phyloP scores from a whole-genome alignment of 2,888 invertebrate genomes.

The Pedicia rivosa region DNA sequence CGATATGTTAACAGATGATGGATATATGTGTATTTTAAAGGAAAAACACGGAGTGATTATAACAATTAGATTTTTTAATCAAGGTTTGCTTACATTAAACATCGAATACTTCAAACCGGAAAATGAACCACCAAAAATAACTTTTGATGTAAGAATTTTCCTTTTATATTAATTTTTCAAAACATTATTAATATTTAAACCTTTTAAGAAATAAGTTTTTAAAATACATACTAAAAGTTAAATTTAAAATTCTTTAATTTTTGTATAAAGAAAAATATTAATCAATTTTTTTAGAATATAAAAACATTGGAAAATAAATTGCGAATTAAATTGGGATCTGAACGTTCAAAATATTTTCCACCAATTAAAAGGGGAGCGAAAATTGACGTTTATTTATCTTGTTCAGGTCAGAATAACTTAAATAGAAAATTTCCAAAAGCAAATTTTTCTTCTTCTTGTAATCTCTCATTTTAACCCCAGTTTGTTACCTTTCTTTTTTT shows the following conservation, averaged over 20 bases:
- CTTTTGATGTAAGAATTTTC: constrained; percentile 49
- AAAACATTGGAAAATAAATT: constrained; percentile 62
- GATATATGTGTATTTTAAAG: constrained; percentile 50
- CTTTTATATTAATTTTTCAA: neutral
- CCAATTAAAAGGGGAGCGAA: constrained; percentile 67
- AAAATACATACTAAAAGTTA: neutral
- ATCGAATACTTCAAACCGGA: constrained; percentile 69
- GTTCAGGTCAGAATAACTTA: constrained; percentile 79
- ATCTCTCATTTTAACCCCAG: too few relatives aligned
- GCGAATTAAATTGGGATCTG: constrained; percentile 51
- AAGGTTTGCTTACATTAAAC: constrained; percentile 64
- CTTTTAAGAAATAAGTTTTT: neutral
- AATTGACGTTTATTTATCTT: constrained; percentile 72
- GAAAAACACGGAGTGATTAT: constrained; percentile 55
- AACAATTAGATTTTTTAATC: constrained; percentile 53
- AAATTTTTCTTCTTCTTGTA: too few relatives aligned
- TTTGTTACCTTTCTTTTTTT: too few relatives aligned
- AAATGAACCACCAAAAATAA: constrained; percentile 52
- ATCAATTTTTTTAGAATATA: constrained; percentile 41
- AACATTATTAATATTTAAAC: constrained; percentile 1
- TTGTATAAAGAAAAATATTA: neutral
- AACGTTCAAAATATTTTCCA: constrained; percentile 65
- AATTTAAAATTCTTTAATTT: neutral
- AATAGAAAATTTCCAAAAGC: too few relatives aligned
- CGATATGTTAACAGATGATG: constrained; percentile 50